Conservation (phyloP, 2,888 invertebrate species). For the Sphaerophoria rueppellii region DNA sequence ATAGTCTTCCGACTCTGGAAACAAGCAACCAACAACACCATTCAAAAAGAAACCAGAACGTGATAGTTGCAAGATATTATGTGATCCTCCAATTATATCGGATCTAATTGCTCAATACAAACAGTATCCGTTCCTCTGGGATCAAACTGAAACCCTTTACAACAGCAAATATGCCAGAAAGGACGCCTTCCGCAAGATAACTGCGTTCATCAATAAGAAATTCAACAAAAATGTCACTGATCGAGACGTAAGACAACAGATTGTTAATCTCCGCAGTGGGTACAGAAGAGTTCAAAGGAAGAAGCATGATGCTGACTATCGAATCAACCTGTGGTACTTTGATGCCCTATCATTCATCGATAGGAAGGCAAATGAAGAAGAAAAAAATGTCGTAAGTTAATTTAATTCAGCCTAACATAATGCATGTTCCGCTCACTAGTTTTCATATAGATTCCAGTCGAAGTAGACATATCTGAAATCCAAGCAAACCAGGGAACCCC, state of each 20-base stretch:
- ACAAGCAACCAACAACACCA: neutral
- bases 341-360: constrained; percentile 58
- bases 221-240: constrained; percentile 47
- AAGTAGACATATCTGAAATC: constrained; percentile 6
- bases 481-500: neutral
- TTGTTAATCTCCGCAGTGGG: constrained; percentile 44
- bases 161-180: constrained; percentile 50
- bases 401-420: no score
- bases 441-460: constrained; percentile 8
- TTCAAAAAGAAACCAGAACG: constrained; percentile 17
- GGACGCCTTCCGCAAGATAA: constrained; percentile 46
- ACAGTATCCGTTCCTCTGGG: constrained; percentile 51
- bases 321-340: constrained; percentile 58
- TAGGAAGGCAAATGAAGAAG: constrained; percentile 35
- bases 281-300: constrained; percentile 52
- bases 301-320: constrained; percentile 37
- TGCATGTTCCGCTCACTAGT: neutral
- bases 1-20: constrained; percentile 43
- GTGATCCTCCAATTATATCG: constrained; percentile 40
- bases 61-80: constrained; percentile 32
- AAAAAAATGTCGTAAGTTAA: constrained; percentile 26
- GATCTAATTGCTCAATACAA: constrained; percentile 59
- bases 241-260: constrained; percentile 45
- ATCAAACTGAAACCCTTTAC: constrained; percentile 36
- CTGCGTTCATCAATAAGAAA: constrained; percentile 35